These are phyloP conservation scores for Noctua fimbriata DNA, from an alignment of 2,888 invertebrate species.

Conservation along the genomic window DNA sequence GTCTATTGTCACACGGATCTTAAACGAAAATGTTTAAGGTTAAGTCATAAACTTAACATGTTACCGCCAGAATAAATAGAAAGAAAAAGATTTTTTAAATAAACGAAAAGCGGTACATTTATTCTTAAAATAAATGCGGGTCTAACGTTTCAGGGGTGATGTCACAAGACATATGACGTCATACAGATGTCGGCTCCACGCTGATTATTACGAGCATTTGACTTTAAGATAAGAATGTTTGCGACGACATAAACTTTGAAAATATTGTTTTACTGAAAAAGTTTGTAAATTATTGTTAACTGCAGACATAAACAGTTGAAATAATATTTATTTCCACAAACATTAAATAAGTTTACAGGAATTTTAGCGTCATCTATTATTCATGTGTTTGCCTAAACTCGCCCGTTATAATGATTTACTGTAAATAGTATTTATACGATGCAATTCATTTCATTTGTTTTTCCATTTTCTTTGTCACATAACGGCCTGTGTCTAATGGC, in stretches of 20 bases:
- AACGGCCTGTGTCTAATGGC: too few species aligned
- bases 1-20: neutral
- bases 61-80: too few species aligned
- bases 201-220: neutral
- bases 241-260: neutral
- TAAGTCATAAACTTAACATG: too few species aligned
- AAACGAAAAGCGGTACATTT: neutral
- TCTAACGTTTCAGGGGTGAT: conserved; percentile 12
- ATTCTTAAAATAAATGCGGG: conserved; percentile 3
- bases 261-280: neutral
- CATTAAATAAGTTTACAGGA: neutral
- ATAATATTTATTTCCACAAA: neutral
- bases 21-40: too few species aligned
- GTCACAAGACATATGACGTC: conserved; percentile 7
- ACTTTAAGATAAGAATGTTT: neutral
- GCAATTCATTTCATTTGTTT: too few species aligned
- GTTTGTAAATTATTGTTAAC: neutral
- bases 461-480: too few species aligned
- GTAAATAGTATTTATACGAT: too few species aligned
- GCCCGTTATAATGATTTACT: neutral
- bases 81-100: neutral
- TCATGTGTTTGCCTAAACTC: neutral
- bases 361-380: too few species aligned
- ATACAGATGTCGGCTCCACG: neutral
- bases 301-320: neutral